Evolutionary conservation across 2,888 invertebrate genomes (phyloP).

Genomic region (Salticus scenicus): DNA sequence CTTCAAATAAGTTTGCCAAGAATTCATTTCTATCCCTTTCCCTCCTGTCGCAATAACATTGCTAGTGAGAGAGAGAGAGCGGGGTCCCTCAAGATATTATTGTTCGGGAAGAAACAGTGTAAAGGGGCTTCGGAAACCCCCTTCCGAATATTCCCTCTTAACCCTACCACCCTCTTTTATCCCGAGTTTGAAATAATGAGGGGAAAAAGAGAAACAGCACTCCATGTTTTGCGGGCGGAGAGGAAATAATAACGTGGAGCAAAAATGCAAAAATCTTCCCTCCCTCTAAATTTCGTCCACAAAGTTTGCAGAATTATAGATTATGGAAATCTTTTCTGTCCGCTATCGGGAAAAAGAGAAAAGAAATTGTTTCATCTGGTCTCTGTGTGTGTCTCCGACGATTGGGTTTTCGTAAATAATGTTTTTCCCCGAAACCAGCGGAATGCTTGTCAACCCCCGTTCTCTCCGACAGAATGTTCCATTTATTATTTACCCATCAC

Average conservation of each 20-base stretch:
- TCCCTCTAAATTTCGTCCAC: slow-evolving; percentile 67
- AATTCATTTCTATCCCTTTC: slow-evolving; percentile 54
- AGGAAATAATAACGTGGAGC: slow-evolving; percentile 60
- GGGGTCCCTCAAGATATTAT: slow-evolving; percentile 63
- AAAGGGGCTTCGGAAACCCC: slow-evolving; percentile 7
- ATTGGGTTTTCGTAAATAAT: slow-evolving; percentile 68
- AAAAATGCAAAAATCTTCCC: slow-evolving; percentile 63
- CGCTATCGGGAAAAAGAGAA: slow-evolving; percentile 24
- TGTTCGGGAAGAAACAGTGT: slow-evolving; percentile 28
- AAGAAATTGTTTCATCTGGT: slow-evolving; percentile 62
- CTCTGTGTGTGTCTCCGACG: slow-evolving; percentile 46
- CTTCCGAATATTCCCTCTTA: slow-evolving; percentile 46
- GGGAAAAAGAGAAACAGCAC: slow-evolving; percentile 44
- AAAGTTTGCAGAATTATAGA: slow-evolving; percentile 70
- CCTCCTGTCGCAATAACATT: slow-evolving; percentile 35
- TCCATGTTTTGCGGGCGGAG: slow-evolving; percentile 48
- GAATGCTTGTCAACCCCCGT: slow-evolving; percentile 50
- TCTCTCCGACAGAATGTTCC: slow-evolving; percentile 41
- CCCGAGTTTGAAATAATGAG: slow-evolving; percentile 63
- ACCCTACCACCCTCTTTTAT: slow-evolving; percentile 55
- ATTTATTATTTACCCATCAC: slow-evolving; percentile 56
- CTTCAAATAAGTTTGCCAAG: slow-evolving; percentile 59
- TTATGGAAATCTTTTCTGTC: slow-evolving; percentile 67
- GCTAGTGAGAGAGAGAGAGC: no score
- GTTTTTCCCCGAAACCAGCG: slow-evolving; percentile 53